phyloP scores from a whole-genome alignment of 2,113 vertebrate species.

The Cromileptes altivelis region DNA sequence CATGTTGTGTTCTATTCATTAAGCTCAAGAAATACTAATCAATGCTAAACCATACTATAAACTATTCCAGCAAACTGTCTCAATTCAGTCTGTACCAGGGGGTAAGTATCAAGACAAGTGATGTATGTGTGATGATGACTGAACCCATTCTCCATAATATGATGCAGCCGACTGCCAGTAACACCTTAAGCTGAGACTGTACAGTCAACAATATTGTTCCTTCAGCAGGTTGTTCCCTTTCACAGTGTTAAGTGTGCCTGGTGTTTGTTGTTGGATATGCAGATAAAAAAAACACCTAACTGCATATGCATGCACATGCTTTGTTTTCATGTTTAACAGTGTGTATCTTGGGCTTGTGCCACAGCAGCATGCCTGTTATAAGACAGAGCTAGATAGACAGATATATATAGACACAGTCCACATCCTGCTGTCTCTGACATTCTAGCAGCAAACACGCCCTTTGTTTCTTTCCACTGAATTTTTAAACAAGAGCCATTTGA shows the following conservation, averaged over 20 bases:
- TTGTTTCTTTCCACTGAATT: constrained; percentile 46
- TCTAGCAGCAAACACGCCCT: constrained; percentile 23
- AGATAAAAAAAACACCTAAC: constrained; percentile 12
- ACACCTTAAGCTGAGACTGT: neutral
- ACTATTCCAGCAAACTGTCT: neutral
- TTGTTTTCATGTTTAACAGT: constrained; percentile 31
- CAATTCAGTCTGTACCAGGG: neutral
- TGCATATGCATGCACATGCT: constrained; percentile 16
- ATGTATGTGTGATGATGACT: neutral
- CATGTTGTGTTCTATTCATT: neutral
- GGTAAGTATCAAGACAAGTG: constrained; percentile 5
- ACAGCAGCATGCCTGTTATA: constrained; percentile 12
- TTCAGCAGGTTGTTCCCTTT: constrained; percentile 2
- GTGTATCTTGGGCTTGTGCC: constrained; percentile 4
- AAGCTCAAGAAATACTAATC: neutral
- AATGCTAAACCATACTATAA: neutral
- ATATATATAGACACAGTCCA: neutral
- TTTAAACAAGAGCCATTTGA: constrained; percentile 64
- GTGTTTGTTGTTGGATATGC: constrained; percentile 3
- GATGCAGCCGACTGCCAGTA: neutral
- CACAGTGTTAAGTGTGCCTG: neutral
- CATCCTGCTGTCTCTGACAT: constrained; percentile 35
- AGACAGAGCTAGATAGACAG: constrained; percentile 1
- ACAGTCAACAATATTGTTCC: neutral
- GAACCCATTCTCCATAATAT: neutral